Base-by-base conservation (phyloP, 2,888 invertebrate genomes). In the Anthoptus insignis region DNA sequence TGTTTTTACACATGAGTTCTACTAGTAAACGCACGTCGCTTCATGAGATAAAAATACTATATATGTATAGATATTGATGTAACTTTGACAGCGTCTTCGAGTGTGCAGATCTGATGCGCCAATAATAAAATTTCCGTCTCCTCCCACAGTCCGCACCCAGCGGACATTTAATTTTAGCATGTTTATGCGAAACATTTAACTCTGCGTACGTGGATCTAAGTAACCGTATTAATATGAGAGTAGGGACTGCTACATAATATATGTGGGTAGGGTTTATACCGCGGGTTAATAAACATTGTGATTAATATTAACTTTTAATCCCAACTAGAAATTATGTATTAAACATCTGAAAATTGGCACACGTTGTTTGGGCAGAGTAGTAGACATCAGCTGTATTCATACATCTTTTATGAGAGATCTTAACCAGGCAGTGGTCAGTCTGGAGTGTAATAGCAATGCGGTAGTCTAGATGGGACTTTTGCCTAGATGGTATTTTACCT, bases 41-140 rank as follows among this genome's bases (percentile, higher is more conserved):
- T n/a, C n/a, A n/a, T n/a, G n/a, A n/a, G n/a, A n/a, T n/a, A n/a
- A n/a, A n/a, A n/a, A n/a, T n/a, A n/a, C n/a, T n/a, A n/a, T n/a
- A n/a, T n/a, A n/a, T n/a, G n/a, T n/a, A n/a, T n/a, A n/a, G n/a
- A n/a, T n/a, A n/a, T n/a, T n/a, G n/a, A n/a, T n/a, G n/a, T n/a
- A n/a, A n/a, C n/a, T n/a, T n/a, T n/a, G n/a, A n/a, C n/a, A n/a
- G n/a, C n/a, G n/a, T n/a, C n/a, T n/a, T n/a, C n/a, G n/a, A n/a
- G n/a, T n/a, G 82, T 45, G 2, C 8, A 39, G 8, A 14, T 39
- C 16, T 8, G 14, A 42, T 16, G 7, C 11, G 37, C 19, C 19
- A 42, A 11, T 19, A 11, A 42, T 42, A 42, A 42, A 42, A 42
- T 42, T 1, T 19, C 19, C 19, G 19, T 19, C 3, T 16, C 8